Percentiles rank a stretch among this genome's conserved stretches.
These are phyloP conservation scores for Syrphus vitripennis DNA, from an alignment of 2,888 invertebrate species.

Conservation along the genomic window DNA sequence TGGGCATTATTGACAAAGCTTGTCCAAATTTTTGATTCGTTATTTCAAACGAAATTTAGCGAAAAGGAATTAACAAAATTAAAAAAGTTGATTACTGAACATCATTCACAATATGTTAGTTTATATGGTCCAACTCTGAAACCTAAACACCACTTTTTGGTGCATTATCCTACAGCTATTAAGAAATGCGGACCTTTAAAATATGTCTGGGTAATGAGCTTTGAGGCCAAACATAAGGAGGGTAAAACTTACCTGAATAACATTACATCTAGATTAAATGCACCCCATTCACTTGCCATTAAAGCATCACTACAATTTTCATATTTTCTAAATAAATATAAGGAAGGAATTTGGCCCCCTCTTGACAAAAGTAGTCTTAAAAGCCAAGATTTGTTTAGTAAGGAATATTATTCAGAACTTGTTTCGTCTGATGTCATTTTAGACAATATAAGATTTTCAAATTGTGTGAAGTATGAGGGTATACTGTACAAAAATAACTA, in stretches of 20 bases:
- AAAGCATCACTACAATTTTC: not conserved
- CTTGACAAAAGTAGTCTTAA: not conserved
- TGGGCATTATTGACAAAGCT: not conserved
- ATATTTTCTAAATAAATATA: not conserved
- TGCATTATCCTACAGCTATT: not conserved
- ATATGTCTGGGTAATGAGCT: slow-evolving; percentile 15
- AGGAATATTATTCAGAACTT: not conserved
- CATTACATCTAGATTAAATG: not conserved
- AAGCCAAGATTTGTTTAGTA: not conserved
- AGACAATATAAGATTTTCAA: not conserved
- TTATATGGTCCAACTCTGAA: not conserved
- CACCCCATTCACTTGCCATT: not conserved
- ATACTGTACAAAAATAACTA: not conserved
- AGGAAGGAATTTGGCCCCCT: too few species aligned
- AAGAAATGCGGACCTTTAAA: not conserved
- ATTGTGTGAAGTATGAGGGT: not conserved
- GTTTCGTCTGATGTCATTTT: not conserved
- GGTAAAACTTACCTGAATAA: not conserved
- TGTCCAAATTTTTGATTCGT: not conserved
- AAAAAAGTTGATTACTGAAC: not conserved
- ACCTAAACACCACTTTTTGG: slow-evolving; percentile 3
- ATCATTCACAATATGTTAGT: not conserved
- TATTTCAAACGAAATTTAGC: not conserved
- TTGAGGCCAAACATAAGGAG: slow-evolving; percentile 20
- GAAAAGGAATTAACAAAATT: not conserved